These are phyloP conservation scores for Temnopleurus reevesii DNA, from an alignment of 53 echinoderm and acorn worm genomes.

Conservation along the genomic window DNA sequence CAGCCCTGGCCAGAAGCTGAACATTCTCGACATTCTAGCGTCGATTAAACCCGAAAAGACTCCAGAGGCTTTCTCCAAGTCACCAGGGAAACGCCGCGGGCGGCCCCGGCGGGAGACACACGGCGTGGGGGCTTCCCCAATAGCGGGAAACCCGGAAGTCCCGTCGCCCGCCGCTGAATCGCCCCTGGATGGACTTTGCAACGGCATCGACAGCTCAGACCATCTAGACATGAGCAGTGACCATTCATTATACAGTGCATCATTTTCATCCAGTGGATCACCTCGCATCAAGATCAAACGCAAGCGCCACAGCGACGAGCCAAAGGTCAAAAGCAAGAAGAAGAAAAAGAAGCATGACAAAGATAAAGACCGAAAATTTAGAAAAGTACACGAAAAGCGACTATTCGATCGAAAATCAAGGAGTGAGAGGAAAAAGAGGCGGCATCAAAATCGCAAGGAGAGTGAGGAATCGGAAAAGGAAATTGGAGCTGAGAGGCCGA, in stretches of 20 bases:
- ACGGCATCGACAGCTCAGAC: slow-evolving; percentile 31
- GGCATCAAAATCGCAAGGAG: neutral
- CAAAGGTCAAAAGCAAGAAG: slow-evolving; percentile 61
- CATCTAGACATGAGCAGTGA: slow-evolving; percentile 42
- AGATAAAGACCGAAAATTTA: neutral
- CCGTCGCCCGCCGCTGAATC: neutral
- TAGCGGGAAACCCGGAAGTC: slow-evolving; percentile 46
- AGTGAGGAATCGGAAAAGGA: neutral
- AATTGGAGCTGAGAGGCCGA: neutral
- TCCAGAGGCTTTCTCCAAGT: neutral
- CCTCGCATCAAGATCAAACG: slow-evolving; percentile 84
- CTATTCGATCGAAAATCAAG: neutral
- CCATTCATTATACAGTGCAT: slow-evolving; percentile 63
- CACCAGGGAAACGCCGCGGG: slow-evolving; percentile 50
- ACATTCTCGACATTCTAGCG: slow-evolving; percentile 74
- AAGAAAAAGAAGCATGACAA: slow-evolving; percentile 57
- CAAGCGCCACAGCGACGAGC: slow-evolving; percentile 55
- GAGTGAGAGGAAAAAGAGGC: slow-evolving; percentile 9
- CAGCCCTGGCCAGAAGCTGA: slow-evolving; percentile 56
- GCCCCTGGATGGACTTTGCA: slow-evolving; percentile 24
- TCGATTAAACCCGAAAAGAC: slow-evolving; percentile 59
- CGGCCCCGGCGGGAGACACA: slow-evolving; percentile 33
- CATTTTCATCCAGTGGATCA: slow-evolving; percentile 59
- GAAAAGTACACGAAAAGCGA: neutral
- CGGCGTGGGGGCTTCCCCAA: slow-evolving; percentile 60